Evolutionary conservation across 2,888 invertebrate genomes (phyloP).

Genomic region (Tuta absoluta): DNA sequence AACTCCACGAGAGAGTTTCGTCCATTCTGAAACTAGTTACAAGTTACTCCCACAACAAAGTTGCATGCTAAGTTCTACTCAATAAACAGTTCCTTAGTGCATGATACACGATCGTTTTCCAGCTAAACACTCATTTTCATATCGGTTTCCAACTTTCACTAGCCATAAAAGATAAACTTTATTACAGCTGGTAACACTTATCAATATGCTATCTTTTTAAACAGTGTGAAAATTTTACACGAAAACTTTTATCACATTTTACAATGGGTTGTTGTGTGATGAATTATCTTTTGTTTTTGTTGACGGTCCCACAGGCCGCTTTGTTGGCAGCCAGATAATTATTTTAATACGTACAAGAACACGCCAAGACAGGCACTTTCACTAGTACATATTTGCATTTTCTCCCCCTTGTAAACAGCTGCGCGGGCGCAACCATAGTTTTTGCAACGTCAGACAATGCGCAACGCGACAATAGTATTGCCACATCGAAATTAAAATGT

Average conservation of each 20-base stretch:
- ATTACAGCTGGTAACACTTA: conserved; percentile 10
- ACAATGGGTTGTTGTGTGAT: conserved; percentile 4
- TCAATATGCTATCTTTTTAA: conserved; percentile 30
- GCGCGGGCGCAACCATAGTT: conserved; percentile 33
- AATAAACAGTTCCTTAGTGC: conserved; percentile 11
- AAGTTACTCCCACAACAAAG: neutral
- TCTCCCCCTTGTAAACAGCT: conserved; percentile 34
- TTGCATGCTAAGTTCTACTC: neutral
- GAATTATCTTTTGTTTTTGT: conserved; percentile 39
- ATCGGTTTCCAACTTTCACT: conserved; percentile 30
- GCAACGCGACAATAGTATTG: conserved; percentile 32
- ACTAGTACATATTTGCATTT: conserved; percentile 68
- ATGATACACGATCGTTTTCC: conserved; percentile 15
- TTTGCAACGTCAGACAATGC: conserved; percentile 38
- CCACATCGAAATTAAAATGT: conserved; percentile 34
- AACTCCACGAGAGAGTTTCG: conserved; percentile 9
- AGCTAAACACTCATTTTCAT: conserved; percentile 24
- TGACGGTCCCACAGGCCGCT: conserved; percentile 49
- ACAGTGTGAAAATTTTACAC: conserved; percentile 35
- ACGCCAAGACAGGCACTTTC: conserved; percentile 58
- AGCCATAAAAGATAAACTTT: conserved; percentile 17
- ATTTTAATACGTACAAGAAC: conserved; percentile 56
- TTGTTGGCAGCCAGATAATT: conserved; percentile 55
- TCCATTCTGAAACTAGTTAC: neutral
- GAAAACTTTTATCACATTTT: neutral